Evolutionary conservation across 2,888 invertebrate species (phyloP), one percentile per base, ranked within the genome.

Genomic region (Sarcophaga caerulescens): DNA sequence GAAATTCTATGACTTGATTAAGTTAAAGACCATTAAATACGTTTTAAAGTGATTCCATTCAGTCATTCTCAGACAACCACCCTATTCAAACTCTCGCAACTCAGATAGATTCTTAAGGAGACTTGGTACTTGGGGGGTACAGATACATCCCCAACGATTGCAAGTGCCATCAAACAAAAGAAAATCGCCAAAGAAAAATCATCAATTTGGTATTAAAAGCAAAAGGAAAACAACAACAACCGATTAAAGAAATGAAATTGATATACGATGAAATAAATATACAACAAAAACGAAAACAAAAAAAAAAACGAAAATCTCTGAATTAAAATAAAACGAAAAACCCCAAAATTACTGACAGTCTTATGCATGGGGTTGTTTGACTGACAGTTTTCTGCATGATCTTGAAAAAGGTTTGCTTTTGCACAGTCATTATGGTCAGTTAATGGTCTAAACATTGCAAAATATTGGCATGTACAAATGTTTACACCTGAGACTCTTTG

Each of bases 1-100:
- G 52, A 52, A 52, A 52, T 52, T 52, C 12, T 52, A 52, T 52
- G 25, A 78, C 47, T 78, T 69, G 69, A 62, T 70, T 62, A 69
- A 62, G 60, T 62, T 69, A 70, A 69, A 35, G 62, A 62, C 45
- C 47, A 78, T 62, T 69, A 69, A 78, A 69, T 69, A 8, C 47
- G 23, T 62, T 47, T 52, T 69, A 70, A 70, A 69, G 35, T 10
- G 52, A 35, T 47, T 60, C 35, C 8, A 52, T 45, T 73, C 62
- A 35, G 10, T 17, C 17, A 52, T 52, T 52, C 17, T 2, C 17
- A 52, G 52, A 17, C 52, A 52, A 35, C 0, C 35, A 52, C 17
- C 17, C 14, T 17, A 52, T 17, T 17, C 52, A 14, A 14, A 35
- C 0, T 52, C 17, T 12, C 0, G 14, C 12, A 14, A 35, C 10